These are phyloP conservation scores for Sciaenops ocellatus DNA, from an alignment of 2,797 vertebrate genomes.

Conservation along the genomic window DNA sequence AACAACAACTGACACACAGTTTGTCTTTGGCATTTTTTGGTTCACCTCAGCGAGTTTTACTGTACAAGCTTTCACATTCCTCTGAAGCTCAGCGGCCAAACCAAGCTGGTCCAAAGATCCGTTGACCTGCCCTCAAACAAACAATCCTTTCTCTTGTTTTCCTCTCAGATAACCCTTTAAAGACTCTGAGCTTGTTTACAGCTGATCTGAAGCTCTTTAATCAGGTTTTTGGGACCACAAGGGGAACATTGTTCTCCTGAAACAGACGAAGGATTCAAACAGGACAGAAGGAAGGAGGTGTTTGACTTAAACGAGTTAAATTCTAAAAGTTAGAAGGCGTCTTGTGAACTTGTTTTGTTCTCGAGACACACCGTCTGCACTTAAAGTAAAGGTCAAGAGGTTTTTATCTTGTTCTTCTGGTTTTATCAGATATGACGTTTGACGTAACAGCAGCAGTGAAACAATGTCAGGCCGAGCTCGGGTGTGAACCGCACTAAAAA, in stretches of 20 bases:
- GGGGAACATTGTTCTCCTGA: slow-evolving; percentile 19
- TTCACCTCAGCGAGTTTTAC: slow-evolving; percentile 41
- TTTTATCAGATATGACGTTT: slow-evolving; percentile 33
- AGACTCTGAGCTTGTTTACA: slow-evolving; percentile 32
- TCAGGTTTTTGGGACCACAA: slow-evolving; percentile 27
- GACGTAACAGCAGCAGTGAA: slow-evolving; percentile 22
- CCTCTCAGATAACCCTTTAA: not conserved
- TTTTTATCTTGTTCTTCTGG: slow-evolving; percentile 9
- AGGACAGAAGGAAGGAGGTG: not conserved
- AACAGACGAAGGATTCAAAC: slow-evolving; percentile 1
- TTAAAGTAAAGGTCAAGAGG: not conserved
- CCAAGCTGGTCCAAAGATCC: not conserved
- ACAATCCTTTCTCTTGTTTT: not conserved
- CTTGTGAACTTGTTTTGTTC: not conserved
- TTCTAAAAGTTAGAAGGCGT: not conserved
- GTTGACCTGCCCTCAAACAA: slow-evolving; percentile 22
- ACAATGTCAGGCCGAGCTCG: slow-evolving; percentile 23
- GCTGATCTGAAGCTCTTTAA: slow-evolving; percentile 16
- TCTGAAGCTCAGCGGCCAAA: slow-evolving; percentile 34
- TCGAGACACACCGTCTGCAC: not conserved
- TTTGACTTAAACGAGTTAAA: not conserved
- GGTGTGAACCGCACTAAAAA: not conserved
- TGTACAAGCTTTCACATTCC: slow-evolving; percentile 65
- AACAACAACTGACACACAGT: slow-evolving; percentile 20
- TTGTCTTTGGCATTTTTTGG: slow-evolving; percentile 44